Percentiles rank a stretch among this genome's conserved stretches.
These are phyloP conservation scores for Ctenosaura bakeri DNA, from an alignment of 2,797 vertebrate genomes.

Conservation along the genomic window DNA sequence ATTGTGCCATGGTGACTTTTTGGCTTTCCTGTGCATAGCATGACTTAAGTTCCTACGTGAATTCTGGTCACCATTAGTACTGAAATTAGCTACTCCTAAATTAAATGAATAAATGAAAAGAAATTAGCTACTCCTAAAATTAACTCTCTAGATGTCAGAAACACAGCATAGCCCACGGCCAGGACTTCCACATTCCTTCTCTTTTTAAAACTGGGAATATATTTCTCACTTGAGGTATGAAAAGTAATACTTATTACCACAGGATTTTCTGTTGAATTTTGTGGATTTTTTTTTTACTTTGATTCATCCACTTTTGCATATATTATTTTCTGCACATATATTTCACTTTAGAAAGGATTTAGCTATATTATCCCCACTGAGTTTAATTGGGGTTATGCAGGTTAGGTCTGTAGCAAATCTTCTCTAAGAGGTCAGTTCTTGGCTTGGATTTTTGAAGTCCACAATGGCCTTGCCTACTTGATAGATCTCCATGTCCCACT, in stretches of 20 bases:
- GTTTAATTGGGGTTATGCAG: not conserved
- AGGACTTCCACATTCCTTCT: not conserved
- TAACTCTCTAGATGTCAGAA: too few species aligned
- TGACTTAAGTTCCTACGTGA: too few species aligned
- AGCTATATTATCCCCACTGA: not conserved
- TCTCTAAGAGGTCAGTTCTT: not conserved
- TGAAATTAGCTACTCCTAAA: too few species aligned
- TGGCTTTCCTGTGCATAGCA: too few species aligned
- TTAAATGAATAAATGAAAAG: too few species aligned
- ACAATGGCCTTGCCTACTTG: not conserved
- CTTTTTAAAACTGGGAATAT: not conserved
- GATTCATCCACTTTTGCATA: not conserved
- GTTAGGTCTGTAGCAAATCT: not conserved
- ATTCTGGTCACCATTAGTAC: too few species aligned
- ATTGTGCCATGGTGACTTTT: too few species aligned
- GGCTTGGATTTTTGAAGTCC: not conserved
- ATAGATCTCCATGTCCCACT: not conserved
- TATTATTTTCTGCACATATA: not conserved
- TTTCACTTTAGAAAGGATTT: slow-evolving; percentile 9
- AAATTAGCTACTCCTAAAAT: too few species aligned
- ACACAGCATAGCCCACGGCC: not conserved
- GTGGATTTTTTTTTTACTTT: not conserved
- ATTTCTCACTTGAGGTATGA: not conserved
- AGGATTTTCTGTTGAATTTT: not conserved
- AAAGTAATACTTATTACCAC: not conserved